These are phyloP conservation scores for Anarhynchus alexandrinus DNA, from an alignment of 2,113 vertebrate genomes.

Conservation along the genomic window DNA sequence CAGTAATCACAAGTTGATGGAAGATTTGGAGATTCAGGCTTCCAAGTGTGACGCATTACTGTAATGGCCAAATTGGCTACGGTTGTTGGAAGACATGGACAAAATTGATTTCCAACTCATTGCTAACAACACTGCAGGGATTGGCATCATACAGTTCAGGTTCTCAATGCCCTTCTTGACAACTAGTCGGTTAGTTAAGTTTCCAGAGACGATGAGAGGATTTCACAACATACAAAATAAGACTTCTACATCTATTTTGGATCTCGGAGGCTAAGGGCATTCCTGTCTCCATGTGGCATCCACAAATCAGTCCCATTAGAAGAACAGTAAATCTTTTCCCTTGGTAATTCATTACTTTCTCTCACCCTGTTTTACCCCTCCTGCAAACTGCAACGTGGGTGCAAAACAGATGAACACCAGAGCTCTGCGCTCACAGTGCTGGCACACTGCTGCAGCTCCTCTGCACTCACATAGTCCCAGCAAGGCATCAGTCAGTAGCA, in stretches of 20 bases:
- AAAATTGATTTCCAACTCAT: background rate
- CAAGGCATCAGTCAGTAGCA: background rate
- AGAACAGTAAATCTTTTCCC: background rate
- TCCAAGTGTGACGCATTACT: background rate
- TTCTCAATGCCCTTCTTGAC: background rate
- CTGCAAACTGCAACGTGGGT: background rate
- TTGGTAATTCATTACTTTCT: background rate
- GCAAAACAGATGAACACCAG: background rate
- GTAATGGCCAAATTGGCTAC: background rate
- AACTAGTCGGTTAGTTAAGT: background rate
- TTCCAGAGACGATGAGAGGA: no score
- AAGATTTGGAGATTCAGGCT: background rate
- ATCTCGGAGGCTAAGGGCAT: background rate
- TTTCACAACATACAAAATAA: background rate
- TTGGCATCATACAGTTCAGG: background rate
- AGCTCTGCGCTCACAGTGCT: background rate
- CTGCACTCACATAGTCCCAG: accelerated
- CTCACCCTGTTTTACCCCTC: accelerated
- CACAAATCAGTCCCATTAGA: background rate
- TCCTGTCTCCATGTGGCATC: background rate
- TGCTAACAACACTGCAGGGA: background rate
- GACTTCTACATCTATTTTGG: background rate
- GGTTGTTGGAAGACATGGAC: background rate
- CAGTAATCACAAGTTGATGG: background rate
- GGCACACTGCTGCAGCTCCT: background rate